Evolutionary conservation across 2,888 invertebrate species (phyloP), one percentile per base, ranked within the genome.

Genomic region (Drosophila tripunctata): DNA sequence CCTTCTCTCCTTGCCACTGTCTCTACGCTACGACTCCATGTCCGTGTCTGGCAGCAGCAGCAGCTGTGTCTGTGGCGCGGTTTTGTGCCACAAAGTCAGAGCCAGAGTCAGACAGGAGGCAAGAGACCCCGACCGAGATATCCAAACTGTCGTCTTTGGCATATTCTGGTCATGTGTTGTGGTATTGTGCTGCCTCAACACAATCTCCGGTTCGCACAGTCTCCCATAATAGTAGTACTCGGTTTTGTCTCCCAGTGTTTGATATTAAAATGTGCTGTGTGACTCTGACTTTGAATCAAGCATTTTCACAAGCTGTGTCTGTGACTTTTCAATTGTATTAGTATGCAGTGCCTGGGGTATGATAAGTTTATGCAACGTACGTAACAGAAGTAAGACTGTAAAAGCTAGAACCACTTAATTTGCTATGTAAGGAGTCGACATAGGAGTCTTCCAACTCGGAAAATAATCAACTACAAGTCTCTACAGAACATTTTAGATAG

Each of bases 161-260:
- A 52, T 56, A 69, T 69, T 71, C 70, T 62, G 70, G 71, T 70
- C 64, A 75, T 75, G 60, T 70, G 75, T 47, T 48, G 41, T 52
- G 40, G 33, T 48, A 30, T 27, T 55, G 48, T 15, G 43, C 35
- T 50, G 45, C 36, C 35, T 33, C 48, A 33, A 47, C 38, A 30
- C 64, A 38, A 40, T 41, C 65, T 57, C 51, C 43, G 73, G 47
- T 66, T 69, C 48, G 36, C 72, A 56, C 30, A 35, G 36, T 14
- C 17, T 45, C n/a, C 33, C 63, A 38, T 27, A 19, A n/a, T n/a
- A n/a, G n/a, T n/a, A n/a, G n/a, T n/a, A n/a, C n/a, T n/a, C n/a
- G n/a, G n/a, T n/a, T n/a, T n/a, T n/a, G 24, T 50, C 41, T 24
- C 14, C 15, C n/a, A 50, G 48, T 27, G 36, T 14, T 30, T 50